phyloP scores from a whole-genome alignment of 2,888 invertebrate species.

The Euspilapteryx auroguttella region DNA sequence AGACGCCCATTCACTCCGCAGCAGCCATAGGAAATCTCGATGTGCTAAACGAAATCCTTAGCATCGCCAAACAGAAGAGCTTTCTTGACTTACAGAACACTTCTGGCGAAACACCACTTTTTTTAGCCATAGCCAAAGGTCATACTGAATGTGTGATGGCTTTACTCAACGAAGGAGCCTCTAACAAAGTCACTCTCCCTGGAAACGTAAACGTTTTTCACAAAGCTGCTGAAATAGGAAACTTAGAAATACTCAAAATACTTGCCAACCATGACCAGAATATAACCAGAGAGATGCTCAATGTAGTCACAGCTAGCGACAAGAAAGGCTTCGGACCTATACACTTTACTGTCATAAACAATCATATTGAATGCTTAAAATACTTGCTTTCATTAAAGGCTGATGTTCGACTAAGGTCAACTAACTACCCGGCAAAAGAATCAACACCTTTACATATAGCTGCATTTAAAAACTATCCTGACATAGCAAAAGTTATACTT shows the following conservation, averaged over 20 bases:
- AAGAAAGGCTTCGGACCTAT: slow-evolving; percentile 48
- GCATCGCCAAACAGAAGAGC: slow-evolving; percentile 43
- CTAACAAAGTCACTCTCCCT: slow-evolving; percentile 32
- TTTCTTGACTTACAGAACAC: slow-evolving; percentile 46
- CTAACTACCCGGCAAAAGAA: slow-evolving; percentile 31
- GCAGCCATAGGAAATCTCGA: slow-evolving; percentile 47
- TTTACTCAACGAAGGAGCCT: slow-evolving; percentile 46
- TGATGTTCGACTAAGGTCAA: slow-evolving; percentile 40
- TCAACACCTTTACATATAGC: slow-evolving; percentile 52
- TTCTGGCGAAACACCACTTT: slow-evolving; percentile 49
- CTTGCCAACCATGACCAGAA: slow-evolving; percentile 44
- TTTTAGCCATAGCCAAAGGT: slow-evolving; percentile 38
- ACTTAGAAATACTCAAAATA: slow-evolving; percentile 50
- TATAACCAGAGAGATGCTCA: slow-evolving; percentile 23
- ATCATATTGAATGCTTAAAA: slow-evolving; percentile 41
- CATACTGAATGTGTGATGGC: slow-evolving; percentile 38
- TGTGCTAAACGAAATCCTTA: slow-evolving; percentile 50
- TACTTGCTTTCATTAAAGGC: slow-evolving; percentile 40
- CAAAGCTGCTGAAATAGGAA: slow-evolving; percentile 58
- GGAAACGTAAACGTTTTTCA: slow-evolving; percentile 61
- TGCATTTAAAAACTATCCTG: slow-evolving; percentile 31
- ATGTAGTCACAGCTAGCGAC: slow-evolving; percentile 28
- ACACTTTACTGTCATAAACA: slow-evolving; percentile 58
- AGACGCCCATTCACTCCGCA: slow-evolving; percentile 58
- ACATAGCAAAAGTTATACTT: slow-evolving; percentile 32